Base-by-base conservation (phyloP, 2,888 invertebrate species). In the Hypselothyrea guttata region DNA sequence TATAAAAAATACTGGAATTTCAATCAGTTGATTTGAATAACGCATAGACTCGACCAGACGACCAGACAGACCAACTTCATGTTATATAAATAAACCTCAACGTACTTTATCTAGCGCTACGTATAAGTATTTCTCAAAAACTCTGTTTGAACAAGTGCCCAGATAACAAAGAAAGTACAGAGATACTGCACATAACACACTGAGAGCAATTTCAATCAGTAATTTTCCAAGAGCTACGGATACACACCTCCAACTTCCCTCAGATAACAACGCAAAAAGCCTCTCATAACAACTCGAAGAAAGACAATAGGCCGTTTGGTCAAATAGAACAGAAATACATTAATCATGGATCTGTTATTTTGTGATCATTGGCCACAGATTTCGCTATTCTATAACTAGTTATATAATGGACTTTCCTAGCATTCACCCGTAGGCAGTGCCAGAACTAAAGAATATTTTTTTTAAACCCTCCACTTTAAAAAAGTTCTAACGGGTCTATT, bases 141-240 rank as follows among this genome's bases (percentile, higher is more conserved):
- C 44, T 60, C 18, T 70, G 61, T 70, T 66, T 70, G 13, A 66
- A 70, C 71, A 70, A 51, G 51, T 71, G 65, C 9, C 15, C 7
- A 27, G 60, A 70, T 70, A 66, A 38, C 38, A 38, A 11, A 16
- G n/a, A 18, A 12, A 61, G 31, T 38, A 12, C 11, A 18, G 27
- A 53, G 34, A 13, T 28, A 15, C 31, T 54, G 40, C n/a, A 41
- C 44, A 41, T n/a, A 13, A 64, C 47, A 64, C 52, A 42, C 27
- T 27, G 38, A 4, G 27, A 45, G 45, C 37, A 49, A 71, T 60
- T 66, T 53, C 40, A 70, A 71, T 69, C 61, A 70, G 53, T 22
- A 15, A n/a, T 47, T 53, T 62, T 67, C 34, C 52, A 48, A 45
- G 9, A 11, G 5, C 15, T n/a, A 16, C 40, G 35, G 41, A 55